Base-by-base conservation (phyloP, 1,140 invertebrate genomes). In the Trissolcus basalis region DNA sequence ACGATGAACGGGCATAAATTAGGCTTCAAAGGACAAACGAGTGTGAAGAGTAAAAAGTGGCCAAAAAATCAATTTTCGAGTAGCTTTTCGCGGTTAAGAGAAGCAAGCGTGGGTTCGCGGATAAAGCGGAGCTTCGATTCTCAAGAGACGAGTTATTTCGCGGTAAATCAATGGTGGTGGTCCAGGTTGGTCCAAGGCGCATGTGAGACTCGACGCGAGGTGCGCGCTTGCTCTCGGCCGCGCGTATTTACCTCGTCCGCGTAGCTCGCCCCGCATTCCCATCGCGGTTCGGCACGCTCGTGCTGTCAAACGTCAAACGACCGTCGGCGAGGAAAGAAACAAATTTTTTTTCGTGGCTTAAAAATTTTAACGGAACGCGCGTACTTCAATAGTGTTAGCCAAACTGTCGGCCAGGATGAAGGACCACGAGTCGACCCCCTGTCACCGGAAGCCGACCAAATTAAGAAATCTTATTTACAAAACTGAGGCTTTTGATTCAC, bases 401-500 rank as follows among this genome's bases (percentile, higher is more conserved):
- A 39, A 4, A 50, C 16, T 48, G 14, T 45, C 54, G 39, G 4
- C 19, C 32, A 77, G 19, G 35, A 87, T 87, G 86, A 87, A 87
- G 79, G 85, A 86, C 33, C 85, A 84, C 59, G 85, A 86, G 59
- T 77, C 75, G 16, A 48, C 75, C 8, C 50, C 51, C 8, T 81
- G 80, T 19, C 86, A 90, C 55, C 90, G 85, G 51, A 92, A 90
- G 78, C 90, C 91, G 3, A 90, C 91, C 13, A 90, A 91, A 53
- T 81, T 93, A 16, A 89, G 89, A 78, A 92, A 92, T 84, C 82
- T 92, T 11, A 84, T 89, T 59, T 87, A 90, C 41, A 89, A 90
- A 81, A 90, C 90, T 9, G 91, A 92, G 71, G 89, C 90, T 0
- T 91, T 92, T 68, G 92, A 93, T 80, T 89, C 89, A 12, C 79